These are phyloP conservation scores for Tenualosa ilisha DNA, from an alignment of 2,797 vertebrate genomes.

Conservation along the genomic window DNA sequence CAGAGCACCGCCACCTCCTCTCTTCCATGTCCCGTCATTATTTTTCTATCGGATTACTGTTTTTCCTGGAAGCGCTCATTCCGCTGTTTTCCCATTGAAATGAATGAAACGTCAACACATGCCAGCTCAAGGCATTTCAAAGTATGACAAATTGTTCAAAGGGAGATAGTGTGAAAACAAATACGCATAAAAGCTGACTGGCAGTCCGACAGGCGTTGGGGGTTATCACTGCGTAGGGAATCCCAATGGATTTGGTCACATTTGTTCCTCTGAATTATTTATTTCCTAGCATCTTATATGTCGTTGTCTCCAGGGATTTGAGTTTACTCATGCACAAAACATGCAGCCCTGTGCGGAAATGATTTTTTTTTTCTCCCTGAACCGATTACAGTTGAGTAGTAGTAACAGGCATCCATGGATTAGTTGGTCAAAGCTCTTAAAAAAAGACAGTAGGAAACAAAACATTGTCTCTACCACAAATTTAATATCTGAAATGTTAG, in stretches of 20 bases:
- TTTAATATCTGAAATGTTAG: background rate
- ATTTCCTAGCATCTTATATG: background rate
- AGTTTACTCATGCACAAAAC: background rate
- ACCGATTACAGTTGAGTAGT: background rate
- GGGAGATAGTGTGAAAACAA: conserved; percentile 35
- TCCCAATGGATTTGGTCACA: conserved; percentile 31
- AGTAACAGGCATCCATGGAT: background rate
- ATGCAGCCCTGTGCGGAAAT: background rate
- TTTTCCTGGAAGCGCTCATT: conserved; percentile 7
- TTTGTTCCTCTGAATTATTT: conserved; percentile 6
- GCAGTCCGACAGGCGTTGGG: conserved; percentile 5
- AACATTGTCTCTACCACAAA: background rate
- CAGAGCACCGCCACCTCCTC: background rate
- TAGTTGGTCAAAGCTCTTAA: background rate
- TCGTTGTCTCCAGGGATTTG: background rate
- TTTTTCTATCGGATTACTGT: conserved; percentile 36
- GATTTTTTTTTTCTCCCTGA: background rate
- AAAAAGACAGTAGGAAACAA: background rate
- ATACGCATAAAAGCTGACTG: conserved; percentile 48
- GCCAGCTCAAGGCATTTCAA: conserved; percentile 44
- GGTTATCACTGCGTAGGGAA: conserved; percentile 36
- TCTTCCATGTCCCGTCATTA: background rate
- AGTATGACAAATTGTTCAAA: conserved; percentile 49
- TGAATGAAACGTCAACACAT: conserved; percentile 41
- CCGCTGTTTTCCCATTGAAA: conserved; percentile 20